phyloP scores from a whole-genome alignment of 2,888 invertebrate species.

The Brachypterus glaber region DNA sequence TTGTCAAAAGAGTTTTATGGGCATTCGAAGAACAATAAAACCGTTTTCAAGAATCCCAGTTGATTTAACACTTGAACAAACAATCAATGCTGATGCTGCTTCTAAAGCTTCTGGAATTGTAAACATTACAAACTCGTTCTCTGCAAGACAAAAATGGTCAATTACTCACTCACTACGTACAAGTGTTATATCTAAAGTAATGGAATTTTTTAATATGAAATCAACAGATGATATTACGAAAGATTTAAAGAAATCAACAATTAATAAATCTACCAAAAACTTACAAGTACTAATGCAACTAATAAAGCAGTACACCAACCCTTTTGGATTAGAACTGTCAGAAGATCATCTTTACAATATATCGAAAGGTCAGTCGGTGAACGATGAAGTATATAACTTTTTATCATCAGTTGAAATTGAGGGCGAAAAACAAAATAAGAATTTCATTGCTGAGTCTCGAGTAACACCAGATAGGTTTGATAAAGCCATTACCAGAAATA shows the following conservation, averaged over 20 bases:
- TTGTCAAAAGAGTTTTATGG: slow-evolving; percentile 13
- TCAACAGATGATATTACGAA: slow-evolving; percentile 6
- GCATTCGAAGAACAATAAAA: slow-evolving; percentile 14
- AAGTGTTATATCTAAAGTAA: slow-evolving; percentile 19
- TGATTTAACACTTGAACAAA: slow-evolving; percentile 21
- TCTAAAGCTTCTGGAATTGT: slow-evolving; percentile 20
- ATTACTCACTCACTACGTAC: slow-evolving; percentile 21
- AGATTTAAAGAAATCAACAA: slow-evolving; percentile 12
- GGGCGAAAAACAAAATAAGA: slow-evolving; percentile 19
- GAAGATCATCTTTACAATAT: slow-evolving; percentile 23
- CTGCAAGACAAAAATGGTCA: slow-evolving; percentile 25
- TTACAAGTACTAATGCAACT: slow-evolving; percentile 14
- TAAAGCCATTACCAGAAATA: slow-evolving; percentile 23
- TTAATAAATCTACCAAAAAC: slow-evolving; percentile 18
- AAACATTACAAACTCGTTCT: slow-evolving; percentile 23
- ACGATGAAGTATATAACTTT: no score
- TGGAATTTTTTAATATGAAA: no score
- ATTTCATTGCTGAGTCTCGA: slow-evolving; percentile 19
- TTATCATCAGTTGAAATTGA: slow-evolving; percentile 20
- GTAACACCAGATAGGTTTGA: slow-evolving; percentile 22
- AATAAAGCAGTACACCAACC: slow-evolving; percentile 17
- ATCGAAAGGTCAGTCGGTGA: slow-evolving; percentile 22
- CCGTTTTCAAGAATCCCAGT: slow-evolving; percentile 20
- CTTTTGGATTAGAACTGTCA: slow-evolving; percentile 19
- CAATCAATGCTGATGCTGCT: slow-evolving; percentile 17